phyloP scores from a whole-genome alignment of 2,113 vertebrate species.

The rat (Rattus norvegicus) region DNA sequence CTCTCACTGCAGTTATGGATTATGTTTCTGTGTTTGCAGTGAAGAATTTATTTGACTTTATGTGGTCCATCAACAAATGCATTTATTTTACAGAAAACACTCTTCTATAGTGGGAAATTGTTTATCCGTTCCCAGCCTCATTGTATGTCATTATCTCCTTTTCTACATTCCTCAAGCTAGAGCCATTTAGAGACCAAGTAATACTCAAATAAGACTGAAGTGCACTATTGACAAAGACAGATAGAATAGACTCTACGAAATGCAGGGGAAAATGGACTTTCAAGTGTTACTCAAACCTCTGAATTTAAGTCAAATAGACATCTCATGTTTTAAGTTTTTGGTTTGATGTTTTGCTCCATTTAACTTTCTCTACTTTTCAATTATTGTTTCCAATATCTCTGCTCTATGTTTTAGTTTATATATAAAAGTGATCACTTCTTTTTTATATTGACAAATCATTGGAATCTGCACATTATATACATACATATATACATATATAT shows the following conservation, averaged over 20 bases:
- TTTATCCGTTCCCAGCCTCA: neutral
- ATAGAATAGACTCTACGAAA: neutral
- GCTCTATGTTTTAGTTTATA: neutral
- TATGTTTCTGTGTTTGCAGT: slow-evolving; percentile 2
- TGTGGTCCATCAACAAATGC: neutral
- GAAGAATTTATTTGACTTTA: slow-evolving; percentile 52
- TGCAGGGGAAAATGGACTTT: neutral
- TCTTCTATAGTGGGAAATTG: slow-evolving; percentile 16
- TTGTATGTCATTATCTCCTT: neutral
- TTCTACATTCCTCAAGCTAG: neutral
- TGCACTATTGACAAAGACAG: neutral
- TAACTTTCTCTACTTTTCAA: neutral
- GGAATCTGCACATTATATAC: neutral
- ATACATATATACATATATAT: neutral
- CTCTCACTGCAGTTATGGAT: neutral
- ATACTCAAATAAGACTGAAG: neutral
- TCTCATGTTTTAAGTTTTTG: neutral
- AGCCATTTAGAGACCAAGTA: neutral
- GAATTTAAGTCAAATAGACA: neutral
- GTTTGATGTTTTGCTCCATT: neutral
- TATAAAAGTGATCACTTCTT: neutral
- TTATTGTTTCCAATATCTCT: neutral
- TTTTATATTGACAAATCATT: neutral
- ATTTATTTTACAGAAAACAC: slow-evolving; percentile 6
- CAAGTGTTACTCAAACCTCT: neutral